Evolutionary conservation across 2,797 vertebrate genomes (phyloP).

Genomic region (Sorex maritimensis): DNA sequence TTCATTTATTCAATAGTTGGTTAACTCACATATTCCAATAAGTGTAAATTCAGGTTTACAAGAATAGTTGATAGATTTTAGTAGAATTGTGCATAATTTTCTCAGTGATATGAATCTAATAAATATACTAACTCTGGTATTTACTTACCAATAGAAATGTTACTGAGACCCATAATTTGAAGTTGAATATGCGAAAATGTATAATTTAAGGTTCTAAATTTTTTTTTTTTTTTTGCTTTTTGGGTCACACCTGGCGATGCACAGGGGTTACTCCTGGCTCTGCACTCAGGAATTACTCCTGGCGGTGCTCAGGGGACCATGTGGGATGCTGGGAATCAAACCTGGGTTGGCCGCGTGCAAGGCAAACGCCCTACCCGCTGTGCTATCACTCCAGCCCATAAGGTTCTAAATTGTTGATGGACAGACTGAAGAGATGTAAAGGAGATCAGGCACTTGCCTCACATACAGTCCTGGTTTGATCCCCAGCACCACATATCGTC

Average conservation of each 20-base stretch:
- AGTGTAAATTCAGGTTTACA: neutral
- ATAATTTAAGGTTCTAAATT: neutral
- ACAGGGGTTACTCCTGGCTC: no score
- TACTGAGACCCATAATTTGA: slow-evolving; percentile 22
- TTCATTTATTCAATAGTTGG: neutral
- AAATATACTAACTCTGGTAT: neutral
- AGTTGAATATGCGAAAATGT: slow-evolving; percentile 29
- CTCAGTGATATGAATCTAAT: neutral
- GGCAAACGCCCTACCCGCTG: no score
- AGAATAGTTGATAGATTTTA: slow-evolving; percentile 21
- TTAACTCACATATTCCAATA: slow-evolving; percentile 50
- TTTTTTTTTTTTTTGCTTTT: no score
- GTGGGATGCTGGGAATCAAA: no score
- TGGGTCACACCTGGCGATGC: no score
- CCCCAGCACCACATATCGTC: no score
- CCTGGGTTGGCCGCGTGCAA: no score
- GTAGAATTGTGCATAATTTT: neutral
- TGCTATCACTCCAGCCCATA: neutral
- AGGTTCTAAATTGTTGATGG: neutral
- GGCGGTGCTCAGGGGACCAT: no score
- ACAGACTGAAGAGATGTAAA: no score
- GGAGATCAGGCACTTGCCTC: no score
- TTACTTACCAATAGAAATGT: neutral
- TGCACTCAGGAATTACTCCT: no score
- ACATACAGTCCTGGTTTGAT: no score